Evolutionary conservation across 2,113 vertebrate genomes (phyloP), one percentile per base, ranked within the genome.

Genomic region (Butorides virescens): DNA sequence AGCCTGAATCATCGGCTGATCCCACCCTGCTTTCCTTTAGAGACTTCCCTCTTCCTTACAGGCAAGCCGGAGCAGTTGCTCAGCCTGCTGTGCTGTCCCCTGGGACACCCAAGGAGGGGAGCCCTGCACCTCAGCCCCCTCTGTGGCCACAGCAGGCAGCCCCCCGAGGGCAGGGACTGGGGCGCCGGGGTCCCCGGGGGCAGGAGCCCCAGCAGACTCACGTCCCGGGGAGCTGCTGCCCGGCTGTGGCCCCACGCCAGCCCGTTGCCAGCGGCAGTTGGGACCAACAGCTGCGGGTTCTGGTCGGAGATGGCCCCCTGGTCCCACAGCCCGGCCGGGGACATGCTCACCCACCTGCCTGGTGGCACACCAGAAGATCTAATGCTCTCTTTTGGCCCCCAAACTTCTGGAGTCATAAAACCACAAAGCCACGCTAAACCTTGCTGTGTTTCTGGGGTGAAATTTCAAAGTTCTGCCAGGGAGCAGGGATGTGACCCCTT

Each of bases 171-270:
- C 78, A 78, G 36, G 36, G 34, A 6, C 17, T 1, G 50, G 62
- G 62, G 52, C 1, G 2, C 13, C 0, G 3, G 11, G 13, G 16
- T 29, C 58, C 61, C 10, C 0, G 2, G 39, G 22, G 4, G 7
- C 76, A 46, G 79, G 20, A 83, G 59, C 23, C 50, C 32, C 25
- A 23, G 5, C 62, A 52, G 27, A 26, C 14, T 21, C 42, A 37
- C 0, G 0, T 44, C 29, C 30, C 0, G 0, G 21, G 47, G 34
- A 34, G 76, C 55, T 86, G 55, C 53, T 56, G 75, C 75, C 61
- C 6, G 6, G 56, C 75, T 29, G 10, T n/a, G 72, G 39, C 77
- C 68, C 36, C 2, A 0, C 1, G 0, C 32, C 59, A 44, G 75
- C 6, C 72, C 3, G 9, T 17, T n/a, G 19, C 18, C 30, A 3